phyloP scores from a whole-genome alignment of 2,113 vertebrate genomes.

The Strigops habroptila region DNA sequence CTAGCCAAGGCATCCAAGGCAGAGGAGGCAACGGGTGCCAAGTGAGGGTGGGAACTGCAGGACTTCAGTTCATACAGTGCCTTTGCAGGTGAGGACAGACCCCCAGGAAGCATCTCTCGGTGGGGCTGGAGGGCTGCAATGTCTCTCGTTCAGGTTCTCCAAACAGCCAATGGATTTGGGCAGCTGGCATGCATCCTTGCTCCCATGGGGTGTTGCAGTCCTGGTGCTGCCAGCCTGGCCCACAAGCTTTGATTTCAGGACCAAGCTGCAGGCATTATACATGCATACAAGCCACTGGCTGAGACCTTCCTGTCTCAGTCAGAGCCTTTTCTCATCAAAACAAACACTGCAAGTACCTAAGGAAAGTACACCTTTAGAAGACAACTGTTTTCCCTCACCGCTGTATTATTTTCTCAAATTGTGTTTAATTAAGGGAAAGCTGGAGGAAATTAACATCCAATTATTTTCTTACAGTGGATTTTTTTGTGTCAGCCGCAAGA shows the following conservation, averaged over 20 bases:
- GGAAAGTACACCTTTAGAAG: neutral
- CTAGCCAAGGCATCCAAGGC: accelerated
- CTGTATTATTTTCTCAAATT: neutral
- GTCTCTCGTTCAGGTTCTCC: neutral
- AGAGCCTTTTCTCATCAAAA: neutral
- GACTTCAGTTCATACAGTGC: neutral
- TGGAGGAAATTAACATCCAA: slow-evolving; percentile 29
- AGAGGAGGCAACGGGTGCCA: neutral
- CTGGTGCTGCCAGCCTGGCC: neutral
- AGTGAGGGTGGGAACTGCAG: accelerated
- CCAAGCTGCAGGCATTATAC: accelerated
- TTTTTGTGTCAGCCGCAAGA: neutral
- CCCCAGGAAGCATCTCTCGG: neutral
- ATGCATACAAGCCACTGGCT: accelerated
- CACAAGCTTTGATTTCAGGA: neutral
- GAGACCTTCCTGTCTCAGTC: neutral
- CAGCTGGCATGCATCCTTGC: accelerated
- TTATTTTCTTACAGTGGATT: neutral
- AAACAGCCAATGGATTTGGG: neutral
- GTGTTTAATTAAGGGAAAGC: neutral
- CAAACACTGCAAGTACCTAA: neutral
- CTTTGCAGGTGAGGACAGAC: neutral
- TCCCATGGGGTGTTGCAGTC: accelerated
- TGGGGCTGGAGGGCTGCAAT: neutral
- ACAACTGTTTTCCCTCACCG: accelerated